These are phyloP conservation scores for Eubucco bourcierii DNA, from an alignment of 2,113 vertebrate species.

Conservation along the genomic window DNA sequence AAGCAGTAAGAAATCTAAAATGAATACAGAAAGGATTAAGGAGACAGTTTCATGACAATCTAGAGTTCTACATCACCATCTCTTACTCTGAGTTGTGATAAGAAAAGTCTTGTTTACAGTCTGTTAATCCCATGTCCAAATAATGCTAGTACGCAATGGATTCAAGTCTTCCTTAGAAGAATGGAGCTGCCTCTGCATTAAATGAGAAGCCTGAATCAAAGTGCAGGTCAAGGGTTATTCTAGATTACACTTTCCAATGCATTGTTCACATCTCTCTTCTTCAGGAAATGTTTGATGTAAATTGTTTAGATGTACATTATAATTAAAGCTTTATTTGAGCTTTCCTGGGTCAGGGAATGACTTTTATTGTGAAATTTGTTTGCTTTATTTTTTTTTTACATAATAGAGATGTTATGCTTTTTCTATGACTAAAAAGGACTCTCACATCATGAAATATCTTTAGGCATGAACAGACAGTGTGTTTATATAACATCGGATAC, in stretches of 20 bases:
- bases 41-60: conserved; percentile 41
- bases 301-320: neutral
- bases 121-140: conserved; percentile 35
- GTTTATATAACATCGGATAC: neutral
- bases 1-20: conserved; percentile 53
- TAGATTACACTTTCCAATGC: neutral
- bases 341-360: conserved; percentile 7
- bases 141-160: neutral
- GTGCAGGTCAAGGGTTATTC: neutral
- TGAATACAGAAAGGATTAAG: conserved; percentile 49
- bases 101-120: conserved; percentile 64
- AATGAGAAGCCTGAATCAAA: neutral
- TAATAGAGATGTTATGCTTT: neutral
- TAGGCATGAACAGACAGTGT: neutral
- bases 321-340: neutral
- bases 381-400: neutral
- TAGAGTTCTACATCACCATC: conserved; percentile 18
- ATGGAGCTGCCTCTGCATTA: neutral
- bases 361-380: conserved; percentile 11
- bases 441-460: neutral
- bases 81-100: conserved; percentile 16
- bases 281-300: neutral
- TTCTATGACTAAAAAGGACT: neutral
- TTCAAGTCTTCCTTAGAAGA: neutral
- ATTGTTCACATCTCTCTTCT: neutral